A percentile compares a stretch with the other conserved stretches of the same genome.
Conservation (phyloP, 2,113 vertebrate genomes). For the Hippotragus niger region DNA sequence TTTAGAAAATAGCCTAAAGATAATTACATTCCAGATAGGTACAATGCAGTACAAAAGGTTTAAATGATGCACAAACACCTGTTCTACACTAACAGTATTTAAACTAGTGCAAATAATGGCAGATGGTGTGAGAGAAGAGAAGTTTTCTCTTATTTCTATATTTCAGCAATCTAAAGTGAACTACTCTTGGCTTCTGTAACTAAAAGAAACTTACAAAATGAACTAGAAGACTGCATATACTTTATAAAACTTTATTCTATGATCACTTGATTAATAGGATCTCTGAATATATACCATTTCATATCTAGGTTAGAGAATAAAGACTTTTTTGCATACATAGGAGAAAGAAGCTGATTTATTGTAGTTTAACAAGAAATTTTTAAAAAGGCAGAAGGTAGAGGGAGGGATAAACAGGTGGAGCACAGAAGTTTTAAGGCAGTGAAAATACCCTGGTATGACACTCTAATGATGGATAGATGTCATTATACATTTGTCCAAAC, state of each 20-base stretch:
- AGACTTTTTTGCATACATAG: not conserved
- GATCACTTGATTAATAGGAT: not conserved
- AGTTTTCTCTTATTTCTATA: not conserved
- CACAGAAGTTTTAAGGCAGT: not conserved
- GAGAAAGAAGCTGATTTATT: not conserved
- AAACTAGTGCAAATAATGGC: not conserved
- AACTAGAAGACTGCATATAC: conserved; percentile 1
- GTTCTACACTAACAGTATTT: not conserved
- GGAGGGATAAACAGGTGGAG: not conserved
- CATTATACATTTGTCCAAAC: not conserved
- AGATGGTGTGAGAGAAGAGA: not conserved
- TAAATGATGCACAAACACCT: not conserved
- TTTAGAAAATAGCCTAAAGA: not conserved
- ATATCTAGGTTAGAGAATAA: not conserved
- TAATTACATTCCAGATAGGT: not conserved
- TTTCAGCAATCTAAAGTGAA: conserved; percentile 22
- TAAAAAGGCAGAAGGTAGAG: not conserved
- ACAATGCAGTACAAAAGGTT: not conserved
- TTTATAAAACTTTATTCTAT: conserved; percentile 23
- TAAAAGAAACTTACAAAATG: conserved; percentile 13
- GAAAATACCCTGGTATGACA: not conserved
- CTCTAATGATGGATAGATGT: not conserved
- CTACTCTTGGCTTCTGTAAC: not conserved
- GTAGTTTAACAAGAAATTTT: not conserved
- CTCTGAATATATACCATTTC: conserved; percentile 5